These are phyloP conservation scores for Chionis minor DNA, from an alignment of 2,113 vertebrate genomes.

Conservation along the genomic window DNA sequence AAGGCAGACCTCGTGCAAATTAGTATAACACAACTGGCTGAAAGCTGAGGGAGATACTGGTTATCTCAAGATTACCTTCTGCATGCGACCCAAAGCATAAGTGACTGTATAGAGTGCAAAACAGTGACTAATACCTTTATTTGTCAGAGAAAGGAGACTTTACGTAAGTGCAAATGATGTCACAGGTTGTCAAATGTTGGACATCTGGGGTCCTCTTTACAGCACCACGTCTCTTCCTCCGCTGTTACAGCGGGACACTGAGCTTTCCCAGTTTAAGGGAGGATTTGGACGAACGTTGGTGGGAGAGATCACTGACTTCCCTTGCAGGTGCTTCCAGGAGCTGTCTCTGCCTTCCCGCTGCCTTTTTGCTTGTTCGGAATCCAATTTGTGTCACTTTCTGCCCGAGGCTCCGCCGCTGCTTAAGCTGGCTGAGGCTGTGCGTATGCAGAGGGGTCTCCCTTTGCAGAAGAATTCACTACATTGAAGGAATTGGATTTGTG, in stretches of 20 bases:
- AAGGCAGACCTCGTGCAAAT: neutral
- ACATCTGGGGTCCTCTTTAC: neutral
- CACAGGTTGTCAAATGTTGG: neutral
- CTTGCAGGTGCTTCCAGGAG: neutral
- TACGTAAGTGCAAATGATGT: neutral
- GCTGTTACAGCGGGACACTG: accelerated
- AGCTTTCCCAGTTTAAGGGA: no score
- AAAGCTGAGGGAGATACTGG: neutral
- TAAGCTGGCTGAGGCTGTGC: neutral
- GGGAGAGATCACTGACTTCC: neutral
- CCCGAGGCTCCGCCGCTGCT: accelerated
- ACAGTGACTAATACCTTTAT: neutral
- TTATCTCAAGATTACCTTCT: neutral
- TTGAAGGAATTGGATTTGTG: neutral
- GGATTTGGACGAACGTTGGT: accelerated
- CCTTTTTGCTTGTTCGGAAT: accelerated
- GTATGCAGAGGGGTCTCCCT: neutral
- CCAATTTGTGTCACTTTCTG: accelerated
- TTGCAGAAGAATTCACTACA: accelerated
- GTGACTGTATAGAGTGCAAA: neutral
- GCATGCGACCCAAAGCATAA: neutral
- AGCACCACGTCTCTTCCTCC: accelerated
- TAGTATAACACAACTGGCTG: neutral
- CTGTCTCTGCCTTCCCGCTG: neutral
- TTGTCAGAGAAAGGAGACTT: neutral